phyloP scores from a whole-genome alignment of 1,140 invertebrate genomes.

The Drosophila murphyi region DNA sequence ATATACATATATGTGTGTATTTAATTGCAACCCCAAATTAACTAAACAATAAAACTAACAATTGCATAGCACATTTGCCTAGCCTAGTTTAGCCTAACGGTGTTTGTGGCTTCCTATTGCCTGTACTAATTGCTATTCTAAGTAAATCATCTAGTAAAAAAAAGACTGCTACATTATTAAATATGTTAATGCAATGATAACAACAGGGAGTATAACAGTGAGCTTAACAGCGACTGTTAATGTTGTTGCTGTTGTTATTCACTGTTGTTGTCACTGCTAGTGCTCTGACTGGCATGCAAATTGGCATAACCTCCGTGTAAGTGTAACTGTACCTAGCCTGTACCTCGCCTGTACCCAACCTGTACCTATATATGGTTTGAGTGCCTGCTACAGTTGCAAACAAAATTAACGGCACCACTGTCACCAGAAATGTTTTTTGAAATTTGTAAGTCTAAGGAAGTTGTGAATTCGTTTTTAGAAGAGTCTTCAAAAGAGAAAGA shows the following conservation, averaged over 20 bases:
- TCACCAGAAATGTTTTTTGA: too few species aligned
- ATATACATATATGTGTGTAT: constrained; percentile 24
- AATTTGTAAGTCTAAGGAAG: too few species aligned
- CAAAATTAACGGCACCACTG: too few species aligned
- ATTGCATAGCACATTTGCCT: constrained; percentile 39
- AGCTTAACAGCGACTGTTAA: neutral
- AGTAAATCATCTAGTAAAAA: constrained; percentile 41
- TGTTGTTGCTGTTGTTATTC: constrained; percentile 10
- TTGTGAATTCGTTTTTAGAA: too few species aligned
- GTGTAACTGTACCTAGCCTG: neutral
- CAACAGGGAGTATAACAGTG: neutral
- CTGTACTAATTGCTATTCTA: constrained; percentile 28
- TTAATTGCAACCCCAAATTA: constrained; percentile 58
- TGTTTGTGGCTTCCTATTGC: constrained; percentile 42
- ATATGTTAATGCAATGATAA: constrained; percentile 20
- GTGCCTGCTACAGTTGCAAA: constrained; percentile 1
- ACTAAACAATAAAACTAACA: constrained; percentile 46
- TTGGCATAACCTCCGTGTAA: constrained; percentile 55
- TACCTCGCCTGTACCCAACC: too few species aligned
- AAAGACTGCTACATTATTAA: constrained; percentile 32
- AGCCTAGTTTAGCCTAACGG: constrained; percentile 41
- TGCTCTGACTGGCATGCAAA: constrained; percentile 61
- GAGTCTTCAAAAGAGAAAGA: too few species aligned
- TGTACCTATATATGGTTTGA: neutral
- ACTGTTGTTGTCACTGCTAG: constrained; percentile 20